These are phyloP conservation scores for Sarcophaga bullata DNA, from an alignment of 1,140 invertebrate species.

Conservation along the genomic window DNA sequence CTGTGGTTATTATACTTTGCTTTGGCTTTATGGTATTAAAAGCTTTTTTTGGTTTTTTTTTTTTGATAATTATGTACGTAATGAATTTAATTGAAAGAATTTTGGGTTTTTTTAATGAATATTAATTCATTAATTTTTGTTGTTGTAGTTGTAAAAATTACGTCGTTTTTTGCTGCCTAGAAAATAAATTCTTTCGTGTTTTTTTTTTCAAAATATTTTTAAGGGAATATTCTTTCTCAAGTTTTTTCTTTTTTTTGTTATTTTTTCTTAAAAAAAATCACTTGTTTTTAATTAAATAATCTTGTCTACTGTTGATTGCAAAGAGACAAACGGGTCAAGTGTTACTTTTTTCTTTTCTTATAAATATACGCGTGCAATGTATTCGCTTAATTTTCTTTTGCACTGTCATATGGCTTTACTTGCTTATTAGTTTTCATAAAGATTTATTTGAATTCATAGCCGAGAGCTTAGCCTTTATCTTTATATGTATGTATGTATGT, in stretches of 20 bases:
- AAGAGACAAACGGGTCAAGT: background rate
- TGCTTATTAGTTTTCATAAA: background rate
- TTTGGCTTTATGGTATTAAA: background rate
- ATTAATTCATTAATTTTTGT: too few species aligned
- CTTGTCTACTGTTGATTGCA: background rate
- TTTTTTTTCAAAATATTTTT: too few species aligned
- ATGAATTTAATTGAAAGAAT: slow-evolving; percentile 6
- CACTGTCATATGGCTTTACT: too few species aligned
- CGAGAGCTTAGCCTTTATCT: background rate
- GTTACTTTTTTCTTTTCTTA: background rate
- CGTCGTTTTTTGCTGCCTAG: too few species aligned
- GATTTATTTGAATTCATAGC: background rate
- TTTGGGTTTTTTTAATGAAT: too few species aligned
- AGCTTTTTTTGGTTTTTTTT: background rate
- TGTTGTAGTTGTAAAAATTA: too few species aligned
- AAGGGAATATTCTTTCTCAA: too few species aligned
- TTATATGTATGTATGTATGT: too few species aligned
- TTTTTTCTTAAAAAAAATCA: background rate
- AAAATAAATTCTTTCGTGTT: too few species aligned
- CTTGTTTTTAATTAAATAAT: slow-evolving; percentile 4
- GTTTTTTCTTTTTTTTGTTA: background rate
- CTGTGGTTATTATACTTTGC: background rate
- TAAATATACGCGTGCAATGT: too few species aligned
- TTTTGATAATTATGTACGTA: slow-evolving; percentile 8
- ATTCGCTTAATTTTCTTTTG: background rate